Percentiles rank a stretch among this genome's conserved stretches.
Evolutionary conservation across 2,797 vertebrate species (phyloP).

Genomic region (Acipenser ruthenus): DNA sequence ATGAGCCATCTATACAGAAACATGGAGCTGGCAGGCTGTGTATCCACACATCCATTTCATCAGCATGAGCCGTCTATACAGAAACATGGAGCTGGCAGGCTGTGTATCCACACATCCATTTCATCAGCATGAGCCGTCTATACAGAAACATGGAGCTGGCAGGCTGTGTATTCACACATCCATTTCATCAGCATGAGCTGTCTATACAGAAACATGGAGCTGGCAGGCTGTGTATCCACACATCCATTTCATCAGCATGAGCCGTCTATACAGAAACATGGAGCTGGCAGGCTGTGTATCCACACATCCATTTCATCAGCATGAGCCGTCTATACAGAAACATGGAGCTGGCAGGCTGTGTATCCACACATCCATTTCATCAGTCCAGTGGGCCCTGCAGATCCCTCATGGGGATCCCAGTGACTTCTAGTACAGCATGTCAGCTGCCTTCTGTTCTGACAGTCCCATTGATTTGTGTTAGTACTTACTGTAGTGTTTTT

Average conservation of each 20-base stretch:
- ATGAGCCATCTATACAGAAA: slow-evolving; percentile 51
- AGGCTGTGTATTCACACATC: not conserved
- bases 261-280: too few species aligned
- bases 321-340: not conserved
- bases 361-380: not conserved
- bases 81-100: not conserved
- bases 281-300: not conserved
- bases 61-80: not conserved
- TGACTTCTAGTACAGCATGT: too few species aligned
- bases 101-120: not conserved
- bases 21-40: slow-evolving; percentile 28
- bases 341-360: not conserved
- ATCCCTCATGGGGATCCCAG: slow-evolving; percentile 49
- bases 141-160: not conserved
- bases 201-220: too few species aligned
- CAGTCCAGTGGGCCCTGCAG: slow-evolving; percentile 41
- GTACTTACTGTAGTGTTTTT: too few species aligned
- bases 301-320: not conserved
- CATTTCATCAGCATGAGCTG: not conserved
- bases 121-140: not conserved
- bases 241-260: not conserved
- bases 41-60: slow-evolving; percentile 18
- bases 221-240: not conserved
- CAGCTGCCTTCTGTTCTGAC: too few species aligned
- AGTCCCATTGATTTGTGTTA: too few species aligned